A percentile compares a stretch with the other conserved stretches of the same genome.
Evolutionary conservation across 2,888 invertebrate species (phyloP).

Genomic region (Microplitis manilae): DNA sequence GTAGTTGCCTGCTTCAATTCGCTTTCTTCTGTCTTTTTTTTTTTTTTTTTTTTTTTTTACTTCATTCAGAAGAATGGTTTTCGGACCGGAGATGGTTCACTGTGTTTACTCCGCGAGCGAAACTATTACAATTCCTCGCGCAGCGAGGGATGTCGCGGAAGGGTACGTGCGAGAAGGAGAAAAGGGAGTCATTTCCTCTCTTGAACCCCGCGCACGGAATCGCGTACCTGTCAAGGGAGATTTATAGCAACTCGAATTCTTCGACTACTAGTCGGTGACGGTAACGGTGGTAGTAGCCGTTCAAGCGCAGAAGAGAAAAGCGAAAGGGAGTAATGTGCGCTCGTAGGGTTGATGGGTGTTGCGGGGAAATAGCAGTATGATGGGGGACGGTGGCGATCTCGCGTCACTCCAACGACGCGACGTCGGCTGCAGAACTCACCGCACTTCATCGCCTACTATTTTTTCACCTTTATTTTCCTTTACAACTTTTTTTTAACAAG

Average conservation of each 20-base stretch:
- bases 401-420: conserved; percentile 62
- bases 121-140: conserved; percentile 69
- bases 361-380: conserved; percentile 25
- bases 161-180: conserved; percentile 36
- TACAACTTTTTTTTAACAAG: conserved; percentile 23
- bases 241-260: conserved; percentile 72
- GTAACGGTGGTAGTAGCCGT: conserved; percentile 53
- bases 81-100: conserved; percentile 40
- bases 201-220: conserved; percentile 62
- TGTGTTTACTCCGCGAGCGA: conserved; percentile 61
- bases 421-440: conserved; percentile 63
- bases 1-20: conserved; percentile 25
- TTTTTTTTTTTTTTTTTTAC: conserved; percentile 25
- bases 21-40: conserved; percentile 24
- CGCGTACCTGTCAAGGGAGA: conserved; percentile 70
- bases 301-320: conserved; percentile 43
- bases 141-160: conserved; percentile 49
- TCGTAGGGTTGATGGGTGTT: conserved; percentile 48
- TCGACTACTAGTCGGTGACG: conserved; percentile 68
- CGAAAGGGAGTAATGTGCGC: conserved; percentile 41
- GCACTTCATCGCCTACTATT: conserved; percentile 52
- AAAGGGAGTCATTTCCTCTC: conserved; percentile 49
- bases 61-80: conserved; percentile 31
- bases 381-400: conserved; percentile 56
- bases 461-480: conserved; percentile 46